A percentile compares a stretch with the other conserved stretches of the same genome.
Conservation (phyloP, 2,113 vertebrate genomes). For the Triplophysa siluroides region DNA sequence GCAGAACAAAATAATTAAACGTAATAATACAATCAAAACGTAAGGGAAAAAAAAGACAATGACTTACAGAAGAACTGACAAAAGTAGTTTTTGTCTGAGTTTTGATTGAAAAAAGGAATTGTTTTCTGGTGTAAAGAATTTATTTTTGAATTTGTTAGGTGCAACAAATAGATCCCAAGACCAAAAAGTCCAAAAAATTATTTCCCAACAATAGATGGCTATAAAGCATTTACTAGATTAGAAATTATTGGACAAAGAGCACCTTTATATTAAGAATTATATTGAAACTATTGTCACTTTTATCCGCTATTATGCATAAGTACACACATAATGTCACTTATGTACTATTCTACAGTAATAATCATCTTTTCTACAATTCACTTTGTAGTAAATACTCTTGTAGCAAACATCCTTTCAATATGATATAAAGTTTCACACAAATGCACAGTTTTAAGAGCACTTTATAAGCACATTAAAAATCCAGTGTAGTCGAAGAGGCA, state of each 20-base stretch:
- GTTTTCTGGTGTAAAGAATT: slow-evolving; percentile 7
- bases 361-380: too few species aligned
- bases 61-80: not conserved
- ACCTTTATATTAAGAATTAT: too few species aligned
- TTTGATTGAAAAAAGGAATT: slow-evolving; percentile 23
- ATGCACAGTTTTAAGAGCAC: too few species aligned
- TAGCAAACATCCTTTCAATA: too few species aligned
- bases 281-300: too few species aligned
- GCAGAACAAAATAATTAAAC: slow-evolving; percentile 30
- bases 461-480: too few species aligned
- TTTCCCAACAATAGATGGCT: slow-evolving; percentile 23
- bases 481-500: too few species aligned
- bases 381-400: too few species aligned
- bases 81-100: slow-evolving; percentile 6
- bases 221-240: slow-evolving; percentile 37
- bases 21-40: slow-evolving; percentile 1
- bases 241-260: not conserved
- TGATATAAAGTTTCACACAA: too few species aligned
- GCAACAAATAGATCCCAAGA: slow-evolving; percentile 29
- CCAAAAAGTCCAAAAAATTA: not conserved
- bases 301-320: not conserved
- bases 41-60: not conserved
- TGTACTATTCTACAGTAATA: too few species aligned
- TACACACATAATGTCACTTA: too few species aligned
- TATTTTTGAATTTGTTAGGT: not conserved